Conservation (phyloP, 2,113 vertebrate species). For the Clarias macrocephalus region DNA sequence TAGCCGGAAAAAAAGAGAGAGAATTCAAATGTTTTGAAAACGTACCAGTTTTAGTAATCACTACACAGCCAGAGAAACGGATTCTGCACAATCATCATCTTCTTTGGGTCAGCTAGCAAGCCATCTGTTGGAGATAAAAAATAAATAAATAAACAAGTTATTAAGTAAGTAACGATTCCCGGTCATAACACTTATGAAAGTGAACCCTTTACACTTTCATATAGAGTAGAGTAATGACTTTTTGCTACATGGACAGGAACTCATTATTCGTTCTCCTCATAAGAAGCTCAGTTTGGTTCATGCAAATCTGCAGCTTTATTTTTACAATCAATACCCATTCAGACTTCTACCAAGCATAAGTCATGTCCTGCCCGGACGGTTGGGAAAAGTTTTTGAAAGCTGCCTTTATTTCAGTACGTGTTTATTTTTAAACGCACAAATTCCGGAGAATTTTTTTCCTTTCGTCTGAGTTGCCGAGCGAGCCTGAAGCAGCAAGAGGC, state of each 20-base stretch:
- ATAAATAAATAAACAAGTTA: not conserved
- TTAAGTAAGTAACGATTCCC: not conserved
- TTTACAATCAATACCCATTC: conserved; percentile 28
- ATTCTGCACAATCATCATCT: conserved; percentile 31
- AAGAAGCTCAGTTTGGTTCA: too few relatives aligned
- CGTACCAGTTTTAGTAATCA: conserved; percentile 60
- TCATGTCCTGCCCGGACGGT: conserved; percentile 62
- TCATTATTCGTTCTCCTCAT: not conserved
- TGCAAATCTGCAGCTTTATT: not conserved
- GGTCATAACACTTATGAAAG: not conserved
- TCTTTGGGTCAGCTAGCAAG: conserved; percentile 47
- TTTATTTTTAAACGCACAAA: conserved; percentile 77
- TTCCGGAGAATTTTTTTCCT: conserved; percentile 49
- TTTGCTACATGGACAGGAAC: not conserved
- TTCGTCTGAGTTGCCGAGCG: conserved; percentile 55
- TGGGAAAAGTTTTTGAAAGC: conserved; percentile 64
- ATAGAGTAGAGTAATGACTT: not conserved
- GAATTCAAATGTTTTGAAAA: not conserved
- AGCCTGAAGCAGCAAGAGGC: conserved; percentile 50
- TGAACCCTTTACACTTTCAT: not conserved
- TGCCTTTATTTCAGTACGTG: conserved; percentile 64
- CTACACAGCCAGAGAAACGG: conserved; percentile 37
- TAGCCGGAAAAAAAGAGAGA: not conserved
- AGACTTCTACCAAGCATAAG: conserved; percentile 59
- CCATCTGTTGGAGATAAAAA: conserved; percentile 62